These are phyloP conservation scores for Melanotus villosus DNA, from an alignment of 2,888 invertebrate species.

Conservation along the genomic window DNA sequence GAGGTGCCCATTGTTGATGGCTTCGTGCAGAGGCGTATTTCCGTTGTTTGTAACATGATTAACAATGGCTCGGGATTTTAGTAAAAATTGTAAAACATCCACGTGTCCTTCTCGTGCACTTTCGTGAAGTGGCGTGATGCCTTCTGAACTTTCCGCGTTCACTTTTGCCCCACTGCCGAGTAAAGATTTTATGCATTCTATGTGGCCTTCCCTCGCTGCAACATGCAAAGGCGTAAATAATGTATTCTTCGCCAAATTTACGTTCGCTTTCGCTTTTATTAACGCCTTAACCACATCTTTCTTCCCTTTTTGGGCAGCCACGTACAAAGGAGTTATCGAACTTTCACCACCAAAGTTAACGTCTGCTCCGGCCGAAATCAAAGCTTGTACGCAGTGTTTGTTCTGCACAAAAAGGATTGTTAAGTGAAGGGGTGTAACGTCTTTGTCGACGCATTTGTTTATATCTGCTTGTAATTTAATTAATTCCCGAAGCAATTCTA, in stretches of 20 bases:
- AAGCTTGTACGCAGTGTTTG: not conserved
- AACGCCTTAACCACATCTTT: conserved; percentile 76
- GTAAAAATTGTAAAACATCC: not conserved
- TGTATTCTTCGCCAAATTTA: conserved; percentile 79
- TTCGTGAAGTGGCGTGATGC: conserved; percentile 53
- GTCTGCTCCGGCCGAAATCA: not conserved
- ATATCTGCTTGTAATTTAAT: not conserved
- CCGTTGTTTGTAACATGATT: not conserved
- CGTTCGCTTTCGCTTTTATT: conserved; percentile 74
- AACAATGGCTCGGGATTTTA: not conserved
- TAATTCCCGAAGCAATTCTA: not conserved
- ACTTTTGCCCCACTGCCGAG: conserved; percentile 77
- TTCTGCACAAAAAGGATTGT: conserved; percentile 52
- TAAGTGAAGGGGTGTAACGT: conserved; percentile 49
- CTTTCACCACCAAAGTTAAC: conserved; percentile 75
- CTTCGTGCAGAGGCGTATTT: not conserved
- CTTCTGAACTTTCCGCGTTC: conserved; percentile 78
- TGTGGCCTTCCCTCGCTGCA: conserved; percentile 87
- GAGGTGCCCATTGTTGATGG: not conserved
- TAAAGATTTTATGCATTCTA: conserved; percentile 78
- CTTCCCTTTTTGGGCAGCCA: conserved; percentile 85
- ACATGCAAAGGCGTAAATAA: conserved; percentile 90
- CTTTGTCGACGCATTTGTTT: not conserved
- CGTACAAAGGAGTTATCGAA: conserved; percentile 80
- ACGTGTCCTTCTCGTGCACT: not conserved